These are phyloP conservation scores for Sylvilagus bachmani DNA, from an alignment of 2,113 vertebrate species.

Conservation along the genomic window DNA sequence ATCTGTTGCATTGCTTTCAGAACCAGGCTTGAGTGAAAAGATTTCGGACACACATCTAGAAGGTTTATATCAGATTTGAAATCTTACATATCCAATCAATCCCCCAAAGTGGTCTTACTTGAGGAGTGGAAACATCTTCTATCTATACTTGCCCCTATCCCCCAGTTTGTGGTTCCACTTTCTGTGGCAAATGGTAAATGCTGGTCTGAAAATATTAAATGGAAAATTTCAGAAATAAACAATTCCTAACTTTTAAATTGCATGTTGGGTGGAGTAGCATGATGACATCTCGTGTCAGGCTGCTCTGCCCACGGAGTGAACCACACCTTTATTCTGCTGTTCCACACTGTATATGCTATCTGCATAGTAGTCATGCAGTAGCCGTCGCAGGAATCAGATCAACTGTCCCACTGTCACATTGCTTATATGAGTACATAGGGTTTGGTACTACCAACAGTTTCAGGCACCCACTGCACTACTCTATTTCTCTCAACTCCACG, in stretches of 20 bases:
- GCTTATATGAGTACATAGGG: not conserved
- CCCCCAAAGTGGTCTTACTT: not conserved
- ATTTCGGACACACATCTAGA: not conserved
- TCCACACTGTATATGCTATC: not conserved
- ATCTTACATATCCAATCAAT: not conserved
- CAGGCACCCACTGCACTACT: not conserved
- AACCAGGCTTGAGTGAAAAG: constrained; percentile 21
- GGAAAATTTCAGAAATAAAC: not conserved
- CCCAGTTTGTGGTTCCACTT: not conserved
- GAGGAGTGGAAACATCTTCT: not conserved
- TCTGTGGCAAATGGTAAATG: not conserved
- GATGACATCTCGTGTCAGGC: not conserved
- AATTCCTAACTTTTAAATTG: not conserved
- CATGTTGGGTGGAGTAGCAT: not conserved
- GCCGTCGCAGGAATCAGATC: not conserved
- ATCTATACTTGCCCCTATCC: not conserved
- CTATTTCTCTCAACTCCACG: not conserved
- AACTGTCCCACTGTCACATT: not conserved
- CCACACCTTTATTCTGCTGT: not conserved
- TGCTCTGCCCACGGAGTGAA: not conserved
- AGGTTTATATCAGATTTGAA: not conserved
- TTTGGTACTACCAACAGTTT: not conserved
- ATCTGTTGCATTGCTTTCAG: not conserved
- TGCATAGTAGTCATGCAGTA: not conserved
- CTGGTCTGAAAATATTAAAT: not conserved